Evolutionary conservation across 2,797 vertebrate genomes (phyloP), one percentile per base, ranked within the genome.

Genomic region (Pyrocephalus nanus): DNA sequence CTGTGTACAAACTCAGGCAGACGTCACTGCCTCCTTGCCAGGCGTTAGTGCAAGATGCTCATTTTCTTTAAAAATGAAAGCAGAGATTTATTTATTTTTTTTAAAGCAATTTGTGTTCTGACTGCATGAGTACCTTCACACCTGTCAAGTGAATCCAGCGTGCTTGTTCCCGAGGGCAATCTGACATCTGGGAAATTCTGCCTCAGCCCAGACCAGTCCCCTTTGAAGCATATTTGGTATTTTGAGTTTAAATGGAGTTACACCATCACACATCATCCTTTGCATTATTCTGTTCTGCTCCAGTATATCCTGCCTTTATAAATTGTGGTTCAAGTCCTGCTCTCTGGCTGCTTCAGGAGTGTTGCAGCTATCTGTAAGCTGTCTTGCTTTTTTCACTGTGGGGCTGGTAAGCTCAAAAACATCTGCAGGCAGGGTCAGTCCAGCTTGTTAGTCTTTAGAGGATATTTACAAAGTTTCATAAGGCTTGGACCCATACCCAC

Each of bases 401-500:
- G 87, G 89, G 67, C 91, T 95, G 93, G 86, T 92, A 95, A 97
- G 51, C 96, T 94, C 86, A 92, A 89, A 96, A 97, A 96, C 96
- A 97, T 96, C 96, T 97, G 96, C 90, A 93, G 61, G 88, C 94
- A 95, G 85, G 78, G 95, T 93, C 96, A 80, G 88, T 96, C 95
- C 96, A 96, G 93, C 81, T 96, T 75, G 83, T 72, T 95, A 58
- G 85, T 93, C 96, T 96, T 93, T 13, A 43, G 96, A 90, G 97
- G 86, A 95, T 95, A 97, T 92, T 96, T 95, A 73, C 47, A n/a
- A 70, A 91, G 83, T 97, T 97, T 97, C 96, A 95, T 96, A 96
- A 96, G 93, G 93, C 95, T 97, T 97, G 96, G 96, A 96, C 94
- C 93, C 84, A 91, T 96, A 95, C 88, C 96, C 95, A 97, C 89